phyloP scores from a whole-genome alignment of 1,140 invertebrate genomes.

The Chironomus tepperi region DNA sequence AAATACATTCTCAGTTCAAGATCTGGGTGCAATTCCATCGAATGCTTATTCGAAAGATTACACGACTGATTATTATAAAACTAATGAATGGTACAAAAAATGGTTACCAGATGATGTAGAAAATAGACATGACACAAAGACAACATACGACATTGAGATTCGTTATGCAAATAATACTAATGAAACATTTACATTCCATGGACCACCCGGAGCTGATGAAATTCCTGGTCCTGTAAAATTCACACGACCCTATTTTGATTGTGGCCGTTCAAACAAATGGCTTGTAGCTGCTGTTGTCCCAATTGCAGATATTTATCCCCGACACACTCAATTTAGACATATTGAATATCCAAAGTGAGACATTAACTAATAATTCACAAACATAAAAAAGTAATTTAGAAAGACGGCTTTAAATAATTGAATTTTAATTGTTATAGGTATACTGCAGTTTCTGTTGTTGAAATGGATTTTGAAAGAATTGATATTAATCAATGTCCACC shows the following conservation, averaged over 20 bases:
- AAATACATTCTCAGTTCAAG: slow-evolving; percentile 74
- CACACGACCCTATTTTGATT: slow-evolving; percentile 94
- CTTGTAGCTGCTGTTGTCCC: slow-evolving; percentile 86
- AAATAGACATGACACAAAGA: slow-evolving; percentile 85
- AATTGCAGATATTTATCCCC: slow-evolving; percentile 89
- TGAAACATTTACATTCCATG: slow-evolving; percentile 89
- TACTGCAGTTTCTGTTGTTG: slow-evolving; percentile 83
- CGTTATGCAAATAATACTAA: slow-evolving; percentile 93
- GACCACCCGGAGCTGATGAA: slow-evolving; percentile 83
- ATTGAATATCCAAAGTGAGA: slow-evolving; percentile 90
- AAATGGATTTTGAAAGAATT: slow-evolving; percentile 95
- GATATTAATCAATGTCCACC: slow-evolving; percentile 96
- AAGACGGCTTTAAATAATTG: too few species aligned
- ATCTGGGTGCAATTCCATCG: slow-evolving; percentile 70
- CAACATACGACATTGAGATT: slow-evolving; percentile 82
- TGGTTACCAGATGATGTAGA: slow-evolving; percentile 83
- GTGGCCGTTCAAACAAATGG: slow-evolving; percentile 92
- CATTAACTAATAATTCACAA: slow-evolving; percentile 10
- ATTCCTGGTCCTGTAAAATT: slow-evolving; percentile 84
- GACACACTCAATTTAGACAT: slow-evolving; percentile 90
- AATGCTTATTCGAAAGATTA: slow-evolving; percentile 76
- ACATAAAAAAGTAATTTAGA: too few species aligned
- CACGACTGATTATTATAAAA: slow-evolving; percentile 79
- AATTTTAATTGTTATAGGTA: slow-evolving; percentile 55
- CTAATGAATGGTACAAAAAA: slow-evolving; percentile 84